These are phyloP conservation scores for Pelobates fuscus DNA, from an alignment of 2,113 vertebrate genomes.

Conservation along the genomic window DNA sequence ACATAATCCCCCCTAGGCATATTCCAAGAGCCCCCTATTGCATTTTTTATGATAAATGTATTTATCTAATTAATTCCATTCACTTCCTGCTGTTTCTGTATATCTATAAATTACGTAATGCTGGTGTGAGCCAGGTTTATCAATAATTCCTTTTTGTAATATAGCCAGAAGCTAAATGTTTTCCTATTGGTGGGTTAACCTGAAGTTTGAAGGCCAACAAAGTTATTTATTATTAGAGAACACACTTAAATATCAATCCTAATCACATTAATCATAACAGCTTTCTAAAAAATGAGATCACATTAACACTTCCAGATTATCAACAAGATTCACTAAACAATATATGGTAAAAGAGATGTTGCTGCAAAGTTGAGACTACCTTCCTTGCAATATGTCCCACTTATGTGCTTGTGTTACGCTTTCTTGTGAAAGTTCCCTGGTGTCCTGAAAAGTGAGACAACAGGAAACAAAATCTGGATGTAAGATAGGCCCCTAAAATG, in stretches of 20 bases:
- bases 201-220: neutral
- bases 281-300: too few species aligned
- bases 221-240: conserved; percentile 29
- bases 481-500: too few species aligned
- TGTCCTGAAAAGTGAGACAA: too few species aligned
- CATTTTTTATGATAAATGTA: conserved; percentile 64
- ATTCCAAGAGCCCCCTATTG: conserved; percentile 61
- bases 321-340: too few species aligned
- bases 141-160: conserved; percentile 50
- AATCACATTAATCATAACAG: conserved; percentile 5
- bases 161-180: conserved; percentile 17
- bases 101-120: conserved; percentile 61
- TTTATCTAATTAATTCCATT: conserved; percentile 66
- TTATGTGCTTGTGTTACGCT: too few species aligned
- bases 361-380: too few species aligned
- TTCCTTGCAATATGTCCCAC: too few species aligned
- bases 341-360: too few species aligned
- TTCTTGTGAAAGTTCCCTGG: too few species aligned
- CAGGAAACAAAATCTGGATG: too few species aligned
- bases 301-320: too few species aligned
- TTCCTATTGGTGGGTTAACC: neutral
- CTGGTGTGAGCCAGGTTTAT: conserved; percentile 59
- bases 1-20: conserved; percentile 35
- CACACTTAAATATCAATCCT: neutral
- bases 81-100: conserved; percentile 58